Base-by-base conservation (phyloP, 2,888 invertebrate genomes). In the Trichogramma dendrolimi region DNA sequence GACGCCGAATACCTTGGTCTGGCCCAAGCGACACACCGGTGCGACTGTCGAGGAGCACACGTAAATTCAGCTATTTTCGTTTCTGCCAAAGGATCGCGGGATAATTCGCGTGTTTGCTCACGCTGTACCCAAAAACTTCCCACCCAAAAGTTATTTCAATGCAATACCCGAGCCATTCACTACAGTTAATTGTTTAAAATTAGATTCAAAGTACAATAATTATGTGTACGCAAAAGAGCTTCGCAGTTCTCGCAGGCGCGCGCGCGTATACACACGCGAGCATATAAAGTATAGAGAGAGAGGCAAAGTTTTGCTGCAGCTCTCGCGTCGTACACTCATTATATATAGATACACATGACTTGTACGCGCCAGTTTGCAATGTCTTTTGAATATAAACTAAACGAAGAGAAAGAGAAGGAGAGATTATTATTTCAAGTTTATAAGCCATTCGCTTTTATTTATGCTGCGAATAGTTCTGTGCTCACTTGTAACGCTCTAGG, bases 21-120 rank as follows among this genome's bases (percentile, higher is more conserved):
- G 90, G 43, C 86, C 86, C 0, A 85, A 83, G 54, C 86, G 84
- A 72, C 91, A 91, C 11, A 88, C 84, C 10, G 91, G 91, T 14
- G 86, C 84, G 80, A 87, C 90, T 91, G 79, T 5, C 63, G 38
- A 43, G n/a, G 40, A 27, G 27, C n/a, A 4, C 27, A 43, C 10
- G 47, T 8, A 47, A 47, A 11, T 8, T 8, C n/a, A 10, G 47
- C 47, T 11, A 47, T 11, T 6, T 47, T 10, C 47, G 6, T 47
- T 47, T 47, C 47, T 10, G 11, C 10, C 47, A 5, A 47, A 10
- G 10, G 5, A 10, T 47, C 47, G 47, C 11, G 10, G 11, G 27
- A 27, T 27, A 27, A 27, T 27, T 27, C 27, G 27, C 27, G 27
- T 27, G 27, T 27, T 27, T 27, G n/a, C 10, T 11, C n/a, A 8